Evolutionary conservation across 2,888 invertebrate genomes (phyloP).

Genomic region (Microctonus brassicae): DNA sequence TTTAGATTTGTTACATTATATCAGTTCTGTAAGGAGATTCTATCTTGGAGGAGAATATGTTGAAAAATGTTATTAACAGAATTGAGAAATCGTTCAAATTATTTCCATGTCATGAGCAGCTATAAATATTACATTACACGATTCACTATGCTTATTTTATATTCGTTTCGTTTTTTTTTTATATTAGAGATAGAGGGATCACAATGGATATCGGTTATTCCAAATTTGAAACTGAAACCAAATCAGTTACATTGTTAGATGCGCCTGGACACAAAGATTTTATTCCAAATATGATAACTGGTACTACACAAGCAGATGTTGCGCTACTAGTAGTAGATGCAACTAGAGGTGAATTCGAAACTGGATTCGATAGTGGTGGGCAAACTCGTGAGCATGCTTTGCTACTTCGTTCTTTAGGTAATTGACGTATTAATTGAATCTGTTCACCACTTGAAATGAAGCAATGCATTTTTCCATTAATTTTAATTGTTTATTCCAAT

Average conservation of each 20-base stretch:
- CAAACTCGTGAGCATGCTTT: slow-evolving; percentile 98
- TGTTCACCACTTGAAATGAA: neutral
- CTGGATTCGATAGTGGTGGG: slow-evolving; percentile 97
- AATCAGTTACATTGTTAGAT: slow-evolving; percentile 88
- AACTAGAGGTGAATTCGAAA: slow-evolving; percentile 97
- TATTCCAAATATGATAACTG: slow-evolving; percentile 99
- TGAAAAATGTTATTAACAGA: too few species aligned
- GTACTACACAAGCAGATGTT: slow-evolving; percentile 98
- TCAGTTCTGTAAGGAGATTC: too few species aligned
- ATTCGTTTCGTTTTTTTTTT: neutral
- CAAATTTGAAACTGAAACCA: slow-evolving; percentile 89
- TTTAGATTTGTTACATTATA: too few species aligned
- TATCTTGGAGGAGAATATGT: too few species aligned
- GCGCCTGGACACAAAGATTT: slow-evolving; percentile 99
- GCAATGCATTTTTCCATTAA: neutral
- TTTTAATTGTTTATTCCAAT: slow-evolving; percentile 51
- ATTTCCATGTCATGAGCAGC: too few species aligned
- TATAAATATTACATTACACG: too few species aligned
- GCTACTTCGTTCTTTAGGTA: slow-evolving; percentile 84
- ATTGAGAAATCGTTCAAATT: too few species aligned
- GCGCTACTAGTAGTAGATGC: slow-evolving; percentile 97
- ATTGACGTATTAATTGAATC: neutral
- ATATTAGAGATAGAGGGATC: slow-evolving; percentile 86
- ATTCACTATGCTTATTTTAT: too few species aligned
- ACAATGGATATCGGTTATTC: slow-evolving; percentile 98